Conservation (phyloP, 1,140 invertebrate species). For the Drosophila ironensis region DNA sequence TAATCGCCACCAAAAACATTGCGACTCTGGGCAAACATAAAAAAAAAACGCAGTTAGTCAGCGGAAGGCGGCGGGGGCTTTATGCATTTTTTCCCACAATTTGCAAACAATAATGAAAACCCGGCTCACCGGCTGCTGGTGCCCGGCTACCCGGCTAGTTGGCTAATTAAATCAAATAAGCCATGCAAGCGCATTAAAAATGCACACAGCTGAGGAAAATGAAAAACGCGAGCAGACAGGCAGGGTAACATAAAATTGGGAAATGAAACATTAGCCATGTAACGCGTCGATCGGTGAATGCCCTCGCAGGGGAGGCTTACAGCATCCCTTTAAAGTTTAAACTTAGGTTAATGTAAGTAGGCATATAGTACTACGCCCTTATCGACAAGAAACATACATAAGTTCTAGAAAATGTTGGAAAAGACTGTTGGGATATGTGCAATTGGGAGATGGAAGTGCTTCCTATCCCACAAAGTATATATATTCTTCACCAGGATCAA, state of each 20-base stretch:
- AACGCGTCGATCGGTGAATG: slow-evolving; percentile 43
- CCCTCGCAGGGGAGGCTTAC: slow-evolving; percentile 1
- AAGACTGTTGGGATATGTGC: no score
- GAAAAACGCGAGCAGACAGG: slow-evolving; percentile 34
- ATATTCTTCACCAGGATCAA: no score
- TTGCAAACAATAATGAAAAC: slow-evolving; percentile 78
- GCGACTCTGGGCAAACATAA: no score
- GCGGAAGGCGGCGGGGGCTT: slow-evolving; percentile 29
- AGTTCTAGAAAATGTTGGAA: no score
- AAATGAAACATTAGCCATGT: slow-evolving; percentile 26
- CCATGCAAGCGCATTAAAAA: slow-evolving; percentile 56
- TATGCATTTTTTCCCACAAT: slow-evolving; percentile 74
- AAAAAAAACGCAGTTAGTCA: slow-evolving; percentile 45
- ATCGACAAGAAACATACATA: no score
- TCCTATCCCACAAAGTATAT: no score
- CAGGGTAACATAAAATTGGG: slow-evolving; percentile 39
- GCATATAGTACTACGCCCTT: no score
- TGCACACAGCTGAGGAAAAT: slow-evolving; percentile 13
- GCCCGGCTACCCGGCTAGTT: slow-evolving; percentile 9
- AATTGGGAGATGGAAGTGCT: no score
- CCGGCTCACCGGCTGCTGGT: slow-evolving; percentile 15
- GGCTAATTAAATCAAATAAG: slow-evolving; percentile 73
- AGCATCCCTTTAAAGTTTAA: no score
- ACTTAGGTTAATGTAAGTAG: no score
- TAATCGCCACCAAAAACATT: slow-evolving; percentile 35